Base-by-base conservation (phyloP, 2,797 vertebrate species). In the Fistularia tabacaria region DNA sequence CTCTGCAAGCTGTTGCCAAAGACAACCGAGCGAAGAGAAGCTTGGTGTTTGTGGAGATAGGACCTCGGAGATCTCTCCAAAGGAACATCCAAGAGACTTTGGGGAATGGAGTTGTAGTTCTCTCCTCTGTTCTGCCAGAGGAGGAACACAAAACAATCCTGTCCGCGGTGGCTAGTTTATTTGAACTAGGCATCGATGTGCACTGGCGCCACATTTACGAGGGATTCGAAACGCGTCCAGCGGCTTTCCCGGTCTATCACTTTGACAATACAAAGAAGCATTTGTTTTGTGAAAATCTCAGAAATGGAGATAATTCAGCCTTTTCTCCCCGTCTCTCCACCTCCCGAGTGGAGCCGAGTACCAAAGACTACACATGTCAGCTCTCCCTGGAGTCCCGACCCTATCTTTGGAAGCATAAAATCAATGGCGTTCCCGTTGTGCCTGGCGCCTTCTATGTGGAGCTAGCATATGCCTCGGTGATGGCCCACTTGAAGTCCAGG, bases 351-450 rank as follows among this genome's bases (percentile, higher is more conserved):
- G 90, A 76, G 9, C 62, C 42, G 6, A 59, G 81, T 52, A 69
- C 49, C 8, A 75, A 62, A 40, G 82, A 91, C 48, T 88, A 87
- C 10, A 59, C 15, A 7, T 93, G 85, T 64, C 74, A 74, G 47
- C 48, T 95, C 9, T 92, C 92, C 36, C 15, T 57, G 51, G 71
- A 84, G 15, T 74, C 40, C 0, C 43, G 66, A 0, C 67, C 89
- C 0, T 94, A 92, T 73, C 73, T 96, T 49, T 92, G 89, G 82
- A 90, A 95, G 56, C 94, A 97, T 77, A 92, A 87, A 81, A 90
- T 85, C 70, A 92, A 89, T 12, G 89, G 83, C 0, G 46, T 91
- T 40, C 59, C 84, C 42, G 85, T 95, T 67, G 85, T 92, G 13
- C 93, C 93, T 1, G 94, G 92, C 7, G 80, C 93, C 0, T 82